A percentile compares a stretch with the other conserved stretches of the same genome.
Conservation (phyloP, 2,888 invertebrate genomes). For the Drosophila diplacantha region DNA sequence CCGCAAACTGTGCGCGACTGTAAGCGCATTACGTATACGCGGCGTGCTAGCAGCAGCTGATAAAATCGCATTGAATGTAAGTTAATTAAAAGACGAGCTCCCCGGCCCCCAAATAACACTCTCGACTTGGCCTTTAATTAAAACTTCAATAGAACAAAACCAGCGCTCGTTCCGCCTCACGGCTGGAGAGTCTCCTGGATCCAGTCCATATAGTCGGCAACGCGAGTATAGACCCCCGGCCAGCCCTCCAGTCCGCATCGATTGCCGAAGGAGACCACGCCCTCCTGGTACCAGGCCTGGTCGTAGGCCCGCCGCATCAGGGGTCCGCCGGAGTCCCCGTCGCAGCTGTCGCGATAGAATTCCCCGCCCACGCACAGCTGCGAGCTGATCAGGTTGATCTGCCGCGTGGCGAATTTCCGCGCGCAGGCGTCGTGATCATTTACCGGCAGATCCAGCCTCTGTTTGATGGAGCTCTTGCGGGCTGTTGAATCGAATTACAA, state of each 20-base stretch:
- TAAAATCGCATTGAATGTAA: constrained; percentile 66
- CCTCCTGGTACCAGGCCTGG: constrained; percentile 74
- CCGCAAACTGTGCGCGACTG: constrained; percentile 55
- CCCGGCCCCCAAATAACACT: constrained; percentile 18
- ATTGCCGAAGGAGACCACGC: constrained; percentile 80
- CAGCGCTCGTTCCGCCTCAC: constrained; percentile 52
- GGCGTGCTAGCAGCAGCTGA: constrained; percentile 46
- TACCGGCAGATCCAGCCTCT: constrained; percentile 79
- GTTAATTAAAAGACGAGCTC: constrained; percentile 64
- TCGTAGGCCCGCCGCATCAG: constrained; percentile 77
- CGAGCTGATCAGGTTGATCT: constrained; percentile 54
- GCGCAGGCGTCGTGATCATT: constrained; percentile 78
- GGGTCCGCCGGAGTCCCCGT: constrained; percentile 84
- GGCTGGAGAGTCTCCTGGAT: constrained; percentile 79
- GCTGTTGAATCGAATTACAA: constrained; percentile 45
- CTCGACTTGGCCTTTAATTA: constrained; percentile 57
- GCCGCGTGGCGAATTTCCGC: constrained; percentile 63
- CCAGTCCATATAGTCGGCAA: constrained; percentile 83
- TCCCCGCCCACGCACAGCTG: constrained; percentile 78
- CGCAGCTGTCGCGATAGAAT: constrained; percentile 80
- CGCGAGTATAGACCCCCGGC: constrained; percentile 85
- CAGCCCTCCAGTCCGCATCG: constrained; percentile 79
- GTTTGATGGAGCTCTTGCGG: constrained; percentile 71
- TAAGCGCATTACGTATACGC: constrained; percentile 70
- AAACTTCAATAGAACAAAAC: constrained; percentile 55